Conservation (phyloP, 1,140 invertebrate genomes). For the Maniola jurtina region DNA sequence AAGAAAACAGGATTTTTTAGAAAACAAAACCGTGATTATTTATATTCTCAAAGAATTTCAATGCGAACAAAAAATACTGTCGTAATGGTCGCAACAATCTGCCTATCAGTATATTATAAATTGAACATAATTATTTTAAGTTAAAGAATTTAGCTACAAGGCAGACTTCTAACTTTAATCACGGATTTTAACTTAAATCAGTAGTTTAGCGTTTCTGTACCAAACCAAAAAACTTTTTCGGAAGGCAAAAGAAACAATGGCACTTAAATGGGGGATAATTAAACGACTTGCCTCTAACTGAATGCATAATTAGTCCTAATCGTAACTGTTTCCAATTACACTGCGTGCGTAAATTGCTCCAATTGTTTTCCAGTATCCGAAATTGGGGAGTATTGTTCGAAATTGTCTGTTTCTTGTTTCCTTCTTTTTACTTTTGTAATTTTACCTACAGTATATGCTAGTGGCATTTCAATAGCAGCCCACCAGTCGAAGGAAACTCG, state of each 20-base stretch:
- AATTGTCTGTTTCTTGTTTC: background rate
- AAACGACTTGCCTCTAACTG: conserved; percentile 34
- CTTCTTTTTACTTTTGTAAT: background rate
- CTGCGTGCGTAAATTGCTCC: conserved; percentile 39
- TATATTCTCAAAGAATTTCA: conserved; percentile 3
- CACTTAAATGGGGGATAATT: conserved; percentile 38
- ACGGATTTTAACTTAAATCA: background rate
- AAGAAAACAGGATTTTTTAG: conserved; percentile 14
- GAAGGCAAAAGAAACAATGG: conserved; percentile 20
- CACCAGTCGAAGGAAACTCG: no score
- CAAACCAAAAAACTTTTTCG: background rate
- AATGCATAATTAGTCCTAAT: conserved; percentile 41
- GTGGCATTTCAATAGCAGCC: no score
- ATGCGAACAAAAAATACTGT: conserved; percentile 7
- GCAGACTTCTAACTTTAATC: background rate
- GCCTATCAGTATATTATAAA: background rate
- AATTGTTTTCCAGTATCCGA: conserved; percentile 40
- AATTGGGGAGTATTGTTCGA: conserved; percentile 24
- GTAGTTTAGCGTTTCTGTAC: background rate
- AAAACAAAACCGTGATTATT: background rate
- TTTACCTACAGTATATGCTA: background rate
- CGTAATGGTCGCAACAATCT: background rate
- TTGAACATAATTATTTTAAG: conserved; percentile 5
- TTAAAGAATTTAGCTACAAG: no score
- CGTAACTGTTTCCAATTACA: conserved; percentile 43